Conservation (phyloP, 2,113 vertebrate species). For the Calyptomena viridis region DNA sequence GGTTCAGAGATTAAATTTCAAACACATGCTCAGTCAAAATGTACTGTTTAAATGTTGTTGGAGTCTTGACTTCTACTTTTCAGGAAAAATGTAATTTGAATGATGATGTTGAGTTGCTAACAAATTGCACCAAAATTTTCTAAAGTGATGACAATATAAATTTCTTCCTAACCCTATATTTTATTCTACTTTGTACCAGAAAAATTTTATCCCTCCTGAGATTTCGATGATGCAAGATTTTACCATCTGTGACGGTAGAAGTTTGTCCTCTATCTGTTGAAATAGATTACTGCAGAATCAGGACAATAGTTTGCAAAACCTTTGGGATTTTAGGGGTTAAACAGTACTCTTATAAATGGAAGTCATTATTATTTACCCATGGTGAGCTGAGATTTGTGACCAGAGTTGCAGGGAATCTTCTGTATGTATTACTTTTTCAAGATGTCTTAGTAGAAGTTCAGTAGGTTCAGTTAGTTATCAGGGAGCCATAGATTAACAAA, state of each 20-base stretch:
- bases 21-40: neutral
- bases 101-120: neutral
- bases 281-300: neutral
- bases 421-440: neutral
- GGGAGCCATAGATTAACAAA: neutral
- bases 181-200: neutral
- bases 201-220: neutral
- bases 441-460: constrained; percentile 19
- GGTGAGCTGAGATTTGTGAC: neutral
- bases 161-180: neutral
- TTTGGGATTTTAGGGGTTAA: neutral
- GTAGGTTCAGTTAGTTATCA: constrained; percentile 1
- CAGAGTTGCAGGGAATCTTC: neutral
- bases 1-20: neutral
- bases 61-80: neutral
- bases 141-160: neutral
- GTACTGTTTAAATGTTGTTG: neutral
- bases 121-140: neutral
- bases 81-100: neutral
- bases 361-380: neutral
- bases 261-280: neutral
- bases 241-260: neutral
- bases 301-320: neutral
- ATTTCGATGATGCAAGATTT: neutral
- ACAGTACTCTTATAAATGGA: neutral